A percentile compares a stretch with the other conserved stretches of the same genome.
phyloP scores from a whole-genome alignment of 1,140 invertebrate genomes.

The Oreohelix idahoensis region DNA sequence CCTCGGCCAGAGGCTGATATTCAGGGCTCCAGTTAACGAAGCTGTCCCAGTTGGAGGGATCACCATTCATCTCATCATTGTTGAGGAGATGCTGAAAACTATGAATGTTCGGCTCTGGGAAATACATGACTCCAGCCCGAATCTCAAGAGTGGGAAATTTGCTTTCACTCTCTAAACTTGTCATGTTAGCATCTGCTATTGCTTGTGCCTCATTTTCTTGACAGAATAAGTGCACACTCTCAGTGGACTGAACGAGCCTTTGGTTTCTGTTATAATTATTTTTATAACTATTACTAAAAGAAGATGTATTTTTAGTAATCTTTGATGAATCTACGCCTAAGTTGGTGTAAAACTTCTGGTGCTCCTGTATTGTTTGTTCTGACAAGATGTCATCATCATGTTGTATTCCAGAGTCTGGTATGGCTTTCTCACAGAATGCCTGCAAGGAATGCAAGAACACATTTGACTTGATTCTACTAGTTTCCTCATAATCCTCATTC shows the following conservation, averaged over 20 bases:
- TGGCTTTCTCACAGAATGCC: slow-evolving; percentile 65
- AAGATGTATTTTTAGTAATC: background rate
- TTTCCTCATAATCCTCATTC: slow-evolving; percentile 86
- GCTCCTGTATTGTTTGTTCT: background rate
- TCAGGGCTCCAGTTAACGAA: slow-evolving; percentile 97
- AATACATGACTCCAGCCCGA: slow-evolving; percentile 60
- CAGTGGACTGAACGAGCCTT: too few species aligned
- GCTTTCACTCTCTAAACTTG: background rate
- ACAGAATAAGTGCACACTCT: too few species aligned
- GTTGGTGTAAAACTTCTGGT: background rate
- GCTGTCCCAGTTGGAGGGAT: slow-evolving; percentile 99
- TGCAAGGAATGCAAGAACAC: slow-evolving; percentile 71
- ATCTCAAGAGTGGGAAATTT: background rate
- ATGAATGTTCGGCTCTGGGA: slow-evolving; percentile 80
- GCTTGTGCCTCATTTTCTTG: background rate
- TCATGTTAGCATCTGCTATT: too few species aligned
- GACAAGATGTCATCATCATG: slow-evolving; percentile 83
- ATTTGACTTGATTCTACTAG: slow-evolving; percentile 96
- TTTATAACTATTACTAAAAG: too few species aligned
- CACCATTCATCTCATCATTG: slow-evolving; percentile 88
- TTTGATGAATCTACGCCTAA: background rate
- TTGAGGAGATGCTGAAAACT: slow-evolving; percentile 95
- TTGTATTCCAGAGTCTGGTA: slow-evolving; percentile 81
- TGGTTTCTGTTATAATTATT: too few species aligned
- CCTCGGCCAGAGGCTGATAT: slow-evolving; percentile 95